A percentile compares a stretch with the other conserved stretches of the same genome.
phyloP scores from a whole-genome alignment of 2,888 invertebrate genomes.

The Netelia virgata region DNA sequence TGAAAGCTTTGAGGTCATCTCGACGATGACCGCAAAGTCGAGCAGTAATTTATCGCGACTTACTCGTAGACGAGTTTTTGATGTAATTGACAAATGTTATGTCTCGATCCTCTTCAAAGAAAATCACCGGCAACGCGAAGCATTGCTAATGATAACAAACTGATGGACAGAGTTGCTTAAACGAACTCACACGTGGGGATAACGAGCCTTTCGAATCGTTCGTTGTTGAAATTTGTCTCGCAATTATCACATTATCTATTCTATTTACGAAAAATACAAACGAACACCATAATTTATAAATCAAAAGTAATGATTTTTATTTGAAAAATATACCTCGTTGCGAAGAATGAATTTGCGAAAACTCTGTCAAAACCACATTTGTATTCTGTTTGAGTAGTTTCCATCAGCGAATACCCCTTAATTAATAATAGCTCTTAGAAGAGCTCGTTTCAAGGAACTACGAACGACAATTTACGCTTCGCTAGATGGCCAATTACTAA shows the following conservation, averaged over 20 bases:
- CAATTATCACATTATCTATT: no score
- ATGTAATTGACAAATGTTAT: neutral
- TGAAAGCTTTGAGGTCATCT: neutral
- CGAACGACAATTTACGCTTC: slow-evolving; percentile 17
- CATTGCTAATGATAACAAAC: neutral
- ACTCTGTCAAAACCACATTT: neutral
- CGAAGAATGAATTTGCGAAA: no score
- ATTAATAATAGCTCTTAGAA: neutral
- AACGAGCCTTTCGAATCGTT: neutral
- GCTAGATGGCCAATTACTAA: slow-evolving; percentile 25
- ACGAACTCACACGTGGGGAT: neutral
- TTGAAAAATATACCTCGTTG: no score
- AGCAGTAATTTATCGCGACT: neutral
- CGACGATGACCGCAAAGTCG: neutral
- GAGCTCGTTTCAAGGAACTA: neutral
- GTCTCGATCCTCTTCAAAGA: neutral
- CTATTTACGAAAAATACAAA: no score
- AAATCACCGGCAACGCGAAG: neutral
- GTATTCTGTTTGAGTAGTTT: neutral
- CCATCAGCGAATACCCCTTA: neutral
- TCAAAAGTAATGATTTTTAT: neutral
- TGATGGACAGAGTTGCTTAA: no score
- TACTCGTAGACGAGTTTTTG: neutral
- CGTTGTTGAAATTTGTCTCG: no score
- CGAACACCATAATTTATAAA: neutral